Evolutionary conservation across 2,888 invertebrate species (phyloP), one percentile per base, ranked within the genome.

Genomic region (Pyrrhosoma nymphula): DNA sequence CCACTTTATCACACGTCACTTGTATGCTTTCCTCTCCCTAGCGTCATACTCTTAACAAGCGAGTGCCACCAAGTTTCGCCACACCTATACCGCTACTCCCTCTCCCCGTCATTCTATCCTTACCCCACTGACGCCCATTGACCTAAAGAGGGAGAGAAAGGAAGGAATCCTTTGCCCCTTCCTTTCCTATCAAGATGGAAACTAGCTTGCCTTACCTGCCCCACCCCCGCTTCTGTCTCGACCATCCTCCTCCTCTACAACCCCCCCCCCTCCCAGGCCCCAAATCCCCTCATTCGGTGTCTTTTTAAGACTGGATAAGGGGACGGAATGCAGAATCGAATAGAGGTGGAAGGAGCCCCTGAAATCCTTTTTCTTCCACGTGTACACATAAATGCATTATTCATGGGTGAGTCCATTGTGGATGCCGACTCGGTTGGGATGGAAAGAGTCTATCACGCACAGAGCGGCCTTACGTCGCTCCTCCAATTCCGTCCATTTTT

Each of bases 401-500:
- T 93, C 93, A 93, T 93, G 47, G 47, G 75, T n/a, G 56, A 55
- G 69, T 93, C 93, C 93, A 93, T 69, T 75, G 93, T 69, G 69
- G 69, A 93, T 75, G 91, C 63, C 93, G 93, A 35, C 69, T 14
- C 16, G 69, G 93, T 26, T 20, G 4, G 82, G 69, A 93, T n/a
- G 26, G 47, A 75, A 47, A 69, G 75, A 69, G 93, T 93, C 69
- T 69, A 93, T 93, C 69, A 16, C 93, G 30, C 56, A 23, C 91
- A 39, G 14, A 35, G 35, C 26, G 69, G 39, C 47, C 60, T 63
- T 30, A 69, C 89, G 0, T 75, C 60, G 20, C 6, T 75, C n/a
- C 55, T 6, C 18, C 20, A 2, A 56, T 55, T 55, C 56, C n/a
- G 18, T 26, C 47, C 88, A 0, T 0, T 88, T 18, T 16, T 39